Evolutionary conservation across 2,797 vertebrate species (phyloP), one percentile per base, ranked within the genome.

Genomic region (Pachyuromys duprasi): DNA sequence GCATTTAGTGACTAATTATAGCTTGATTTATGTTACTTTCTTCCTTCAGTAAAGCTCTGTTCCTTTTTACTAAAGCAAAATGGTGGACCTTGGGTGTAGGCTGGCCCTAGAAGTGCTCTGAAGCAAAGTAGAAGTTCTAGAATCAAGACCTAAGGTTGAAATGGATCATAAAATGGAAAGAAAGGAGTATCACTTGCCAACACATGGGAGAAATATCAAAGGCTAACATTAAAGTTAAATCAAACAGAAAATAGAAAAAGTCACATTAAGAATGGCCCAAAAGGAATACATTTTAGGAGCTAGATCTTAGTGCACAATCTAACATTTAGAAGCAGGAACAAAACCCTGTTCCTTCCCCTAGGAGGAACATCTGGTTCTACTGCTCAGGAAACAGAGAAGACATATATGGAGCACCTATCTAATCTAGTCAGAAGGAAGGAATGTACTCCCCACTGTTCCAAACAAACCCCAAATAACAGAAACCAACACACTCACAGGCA

Each of bases 11-110:
- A 63, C 22, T 8, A 39, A 81, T 75, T 94, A n/a, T 13, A 76
- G 3, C 60, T 84, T 72, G n/a, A 93, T 79, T 80, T 94, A 28
- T 75, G 33, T 22, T n/a, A 84, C 67, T 84, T 90, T 72, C 22
- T 70, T 89, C n/a, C 65, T 2, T 33, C 2, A 84, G 83, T 33
- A 94, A 70, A 88, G 36, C 3, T 60, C 8, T 14, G 1, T 42
- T 80, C 31, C 86, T 24, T 26, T 8, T 17, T 81, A 90, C 74
- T 22, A 57, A 55, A 92, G 62, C 3, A 3, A 33, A 82, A 82
- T 13, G 55, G 36, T 81, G n/a, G 57, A 8, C 3, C 14, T 39
- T 80, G 18, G n/a, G 2, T 24, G 7, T 14, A 42, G 33, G 67
- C 60, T 74, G 9, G 86, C 45, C 82, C 15, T 86, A 62, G 78